phyloP scores from a whole-genome alignment of 2,888 invertebrate genomes.

The Leuctra nigra region DNA sequence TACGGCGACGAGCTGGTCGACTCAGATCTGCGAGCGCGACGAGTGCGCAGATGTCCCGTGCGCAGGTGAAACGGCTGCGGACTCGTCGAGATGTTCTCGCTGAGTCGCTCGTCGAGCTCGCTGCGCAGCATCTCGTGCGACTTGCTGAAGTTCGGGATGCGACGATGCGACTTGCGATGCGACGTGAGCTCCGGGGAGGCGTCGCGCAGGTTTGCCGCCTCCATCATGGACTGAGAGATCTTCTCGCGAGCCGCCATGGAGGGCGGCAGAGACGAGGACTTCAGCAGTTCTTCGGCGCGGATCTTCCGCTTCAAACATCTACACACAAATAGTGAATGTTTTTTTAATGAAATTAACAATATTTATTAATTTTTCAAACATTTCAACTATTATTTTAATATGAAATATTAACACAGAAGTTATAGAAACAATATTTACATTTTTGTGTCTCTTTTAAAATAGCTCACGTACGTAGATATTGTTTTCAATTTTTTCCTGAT shows the following conservation, averaged over 20 bases:
- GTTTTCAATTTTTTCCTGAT: too few species aligned
- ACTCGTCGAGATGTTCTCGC: constrained; percentile 48
- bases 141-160: constrained; percentile 36
- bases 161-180: constrained; percentile 15
- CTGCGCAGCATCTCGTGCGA: constrained; percentile 40
- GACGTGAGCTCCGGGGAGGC: background rate
- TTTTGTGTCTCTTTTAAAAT: too few species aligned
- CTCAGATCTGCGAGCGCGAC: constrained; percentile 1
- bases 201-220: constrained; percentile 7
- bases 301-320: constrained; percentile 60
- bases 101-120: constrained; percentile 38
- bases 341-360: too few species aligned
- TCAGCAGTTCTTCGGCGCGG: constrained; percentile 61
- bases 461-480: too few species aligned
- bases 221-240: constrained; percentile 14
- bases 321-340: too few species aligned
- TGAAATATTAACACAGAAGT: too few species aligned
- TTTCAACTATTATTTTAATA: too few species aligned
- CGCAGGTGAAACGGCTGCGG: constrained; percentile 48
- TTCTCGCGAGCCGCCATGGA: constrained; percentile 58
- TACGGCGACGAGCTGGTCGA: constrained; percentile 22
- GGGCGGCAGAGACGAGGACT: constrained; percentile 57
- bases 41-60: constrained; percentile 46
- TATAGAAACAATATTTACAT: too few species aligned
- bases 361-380: too few species aligned